phyloP scores from a whole-genome alignment of 2,113 vertebrate genomes.

The Dipodomys spectabilis region DNA sequence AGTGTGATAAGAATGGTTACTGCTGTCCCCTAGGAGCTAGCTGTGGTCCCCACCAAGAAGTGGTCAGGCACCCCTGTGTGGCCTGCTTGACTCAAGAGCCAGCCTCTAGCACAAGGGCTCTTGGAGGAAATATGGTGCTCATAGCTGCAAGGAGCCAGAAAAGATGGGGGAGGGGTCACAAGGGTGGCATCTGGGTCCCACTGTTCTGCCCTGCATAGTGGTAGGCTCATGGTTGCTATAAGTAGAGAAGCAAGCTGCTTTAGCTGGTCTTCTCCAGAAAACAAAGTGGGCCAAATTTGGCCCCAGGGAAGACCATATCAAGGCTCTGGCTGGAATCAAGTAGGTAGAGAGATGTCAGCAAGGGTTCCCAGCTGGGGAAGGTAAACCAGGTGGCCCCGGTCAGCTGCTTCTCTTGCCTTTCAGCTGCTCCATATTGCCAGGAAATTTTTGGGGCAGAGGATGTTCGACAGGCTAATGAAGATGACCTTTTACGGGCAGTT shows the following conservation, averaged over 20 bases:
- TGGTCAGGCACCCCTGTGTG: background rate
- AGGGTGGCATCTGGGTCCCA: background rate
- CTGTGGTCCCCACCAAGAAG: background rate
- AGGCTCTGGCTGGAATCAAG: background rate
- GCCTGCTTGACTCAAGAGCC: background rate
- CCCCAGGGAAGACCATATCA: background rate
- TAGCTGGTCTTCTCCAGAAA: background rate
- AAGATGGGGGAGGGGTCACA: background rate
- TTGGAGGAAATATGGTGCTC: background rate
- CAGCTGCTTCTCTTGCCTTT: conserved; percentile 17
- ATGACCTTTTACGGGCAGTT: conserved; percentile 97
- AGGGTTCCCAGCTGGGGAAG: too few relatives aligned
- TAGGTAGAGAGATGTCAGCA: background rate
- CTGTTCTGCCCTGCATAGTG: too few relatives aligned
- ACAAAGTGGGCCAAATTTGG: rapidly evolving
- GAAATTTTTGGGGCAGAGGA: conserved; percentile 88
- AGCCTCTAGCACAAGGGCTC: background rate
- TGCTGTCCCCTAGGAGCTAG: background rate
- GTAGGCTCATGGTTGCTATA: background rate
- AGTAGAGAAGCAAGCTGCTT: background rate
- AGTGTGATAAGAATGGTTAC: background rate
- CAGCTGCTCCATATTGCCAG: conserved; percentile 88
- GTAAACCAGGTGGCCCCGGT: background rate
- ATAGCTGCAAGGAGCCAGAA: background rate
- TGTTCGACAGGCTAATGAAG: conserved; percentile 93